Evolutionary conservation across 2,797 vertebrate species (phyloP).

Genomic region (Dendrocincla fuliginosa): DNA sequence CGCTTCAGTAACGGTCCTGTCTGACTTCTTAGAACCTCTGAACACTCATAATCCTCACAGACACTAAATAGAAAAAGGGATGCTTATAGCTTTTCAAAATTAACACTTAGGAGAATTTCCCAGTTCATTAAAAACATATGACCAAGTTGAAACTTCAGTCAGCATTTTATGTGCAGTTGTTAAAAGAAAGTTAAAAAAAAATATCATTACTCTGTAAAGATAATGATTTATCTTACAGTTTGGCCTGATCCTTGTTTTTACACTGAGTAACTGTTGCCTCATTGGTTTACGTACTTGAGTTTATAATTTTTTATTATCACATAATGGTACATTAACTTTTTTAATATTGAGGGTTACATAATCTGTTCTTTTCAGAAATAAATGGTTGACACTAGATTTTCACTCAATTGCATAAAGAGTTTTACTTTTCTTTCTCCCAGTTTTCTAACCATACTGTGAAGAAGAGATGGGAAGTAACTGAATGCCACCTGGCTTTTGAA

Average conservation of each 20-base stretch:
- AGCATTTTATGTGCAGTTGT: not conserved
- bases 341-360: not conserved
- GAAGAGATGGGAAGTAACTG: not conserved
- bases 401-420: not conserved
- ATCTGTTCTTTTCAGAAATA: not conserved
- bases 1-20: not conserved
- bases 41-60: not conserved
- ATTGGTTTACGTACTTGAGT: not conserved
- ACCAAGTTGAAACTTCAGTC: not conserved
- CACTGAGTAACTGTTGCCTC: not conserved
- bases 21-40: not conserved
- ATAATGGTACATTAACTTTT: not conserved
- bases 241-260: not conserved
- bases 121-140: not conserved
- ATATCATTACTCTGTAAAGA: not conserved
- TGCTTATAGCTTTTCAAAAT: not conserved
- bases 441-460: slow-evolving; percentile 1
- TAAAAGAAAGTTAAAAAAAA: not conserved
- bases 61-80: not conserved
- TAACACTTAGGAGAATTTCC: rapidly evolving
- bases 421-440: not conserved
- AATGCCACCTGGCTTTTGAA: slow-evolving; percentile 61
- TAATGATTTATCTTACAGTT: not conserved
- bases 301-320: not conserved
- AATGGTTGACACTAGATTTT: not conserved